Conservation (phyloP, 2,888 invertebrate genomes). For the Tetramorium bicarinatum region DNA sequence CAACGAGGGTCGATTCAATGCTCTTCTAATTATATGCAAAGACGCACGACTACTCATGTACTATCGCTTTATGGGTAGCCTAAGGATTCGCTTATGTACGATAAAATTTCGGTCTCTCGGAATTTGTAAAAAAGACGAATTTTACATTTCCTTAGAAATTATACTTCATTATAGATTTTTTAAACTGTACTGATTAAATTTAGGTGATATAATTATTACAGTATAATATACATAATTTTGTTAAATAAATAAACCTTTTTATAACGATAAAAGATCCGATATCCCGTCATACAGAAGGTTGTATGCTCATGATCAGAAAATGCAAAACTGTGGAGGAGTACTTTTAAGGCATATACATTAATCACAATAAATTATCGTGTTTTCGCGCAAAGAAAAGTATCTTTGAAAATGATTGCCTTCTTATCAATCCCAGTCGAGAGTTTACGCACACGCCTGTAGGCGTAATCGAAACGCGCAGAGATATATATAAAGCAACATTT, state of each 20-base stretch:
- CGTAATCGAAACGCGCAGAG: not conserved
- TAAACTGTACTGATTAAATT: not conserved
- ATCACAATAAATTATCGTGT: not conserved
- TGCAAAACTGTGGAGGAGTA: not conserved
- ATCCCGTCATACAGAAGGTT: not conserved
- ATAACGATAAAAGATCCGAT: not conserved
- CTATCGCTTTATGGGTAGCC: constrained; percentile 62
- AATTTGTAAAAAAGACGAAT: constrained; percentile 1
- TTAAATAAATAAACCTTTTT: not conserved
- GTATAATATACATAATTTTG: constrained; percentile 3
- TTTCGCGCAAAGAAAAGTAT: constrained; percentile 8
- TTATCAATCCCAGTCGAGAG: not conserved
- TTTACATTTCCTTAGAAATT: not conserved
- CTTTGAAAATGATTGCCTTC: not conserved
- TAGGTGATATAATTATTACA: not conserved
- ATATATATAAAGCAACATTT: not conserved
- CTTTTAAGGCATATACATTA: not conserved
- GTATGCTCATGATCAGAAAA: not conserved
- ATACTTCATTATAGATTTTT: not conserved
- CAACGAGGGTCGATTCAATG: constrained; percentile 83
- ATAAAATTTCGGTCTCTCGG: constrained; percentile 65
- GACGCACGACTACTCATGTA: constrained; percentile 78
- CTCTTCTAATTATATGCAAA: constrained; percentile 86
- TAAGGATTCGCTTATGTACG: constrained; percentile 68
- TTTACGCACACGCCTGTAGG: not conserved